Evolutionary conservation across 1,140 invertebrate species (phyloP).

Genomic region (Drosophila subpulchrella): DNA sequence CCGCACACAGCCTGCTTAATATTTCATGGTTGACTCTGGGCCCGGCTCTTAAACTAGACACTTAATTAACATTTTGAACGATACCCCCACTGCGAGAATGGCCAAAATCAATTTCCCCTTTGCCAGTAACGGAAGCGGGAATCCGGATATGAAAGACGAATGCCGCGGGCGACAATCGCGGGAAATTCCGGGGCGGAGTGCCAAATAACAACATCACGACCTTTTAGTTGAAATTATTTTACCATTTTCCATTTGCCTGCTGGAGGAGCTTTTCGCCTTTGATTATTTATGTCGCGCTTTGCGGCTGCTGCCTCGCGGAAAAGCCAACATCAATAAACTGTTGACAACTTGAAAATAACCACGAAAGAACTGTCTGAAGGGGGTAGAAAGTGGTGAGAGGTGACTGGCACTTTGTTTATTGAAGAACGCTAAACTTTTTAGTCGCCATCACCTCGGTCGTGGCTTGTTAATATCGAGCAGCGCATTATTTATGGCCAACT

Average conservation of each 20-base stretch:
- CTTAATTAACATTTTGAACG: slow-evolving; percentile 77
- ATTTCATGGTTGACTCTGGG: slow-evolving; percentile 42
- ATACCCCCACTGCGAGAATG: slow-evolving; percentile 3
- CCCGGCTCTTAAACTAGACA: slow-evolving; percentile 64
- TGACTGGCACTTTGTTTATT: slow-evolving; percentile 71
- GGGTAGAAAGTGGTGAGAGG: not conserved
- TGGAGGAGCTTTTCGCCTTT: slow-evolving; percentile 43
- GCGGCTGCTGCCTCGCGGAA: slow-evolving; percentile 20
- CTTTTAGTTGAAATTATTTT: slow-evolving; percentile 53
- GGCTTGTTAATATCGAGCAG: slow-evolving; percentile 78
- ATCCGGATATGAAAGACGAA: slow-evolving; percentile 76
- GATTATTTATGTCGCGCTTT: slow-evolving; percentile 53
- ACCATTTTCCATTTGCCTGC: slow-evolving; percentile 45
- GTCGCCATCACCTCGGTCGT: slow-evolving; percentile 33
- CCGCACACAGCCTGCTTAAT: slow-evolving; percentile 51
- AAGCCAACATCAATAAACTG: slow-evolving; percentile 73
- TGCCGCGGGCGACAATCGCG: slow-evolving; percentile 61
- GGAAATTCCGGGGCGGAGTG: slow-evolving; percentile 9
- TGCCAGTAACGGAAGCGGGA: slow-evolving; percentile 45
- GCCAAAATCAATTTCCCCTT: slow-evolving; percentile 74
- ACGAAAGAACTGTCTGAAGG: slow-evolving; percentile 18
- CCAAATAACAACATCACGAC: slow-evolving; percentile 43
- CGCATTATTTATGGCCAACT: slow-evolving; percentile 78
- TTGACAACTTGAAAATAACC: slow-evolving; percentile 62
- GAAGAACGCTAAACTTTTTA: slow-evolving; percentile 68